Conservation (phyloP, 2,113 vertebrate species). For the Nanorana parkeri region DNA sequence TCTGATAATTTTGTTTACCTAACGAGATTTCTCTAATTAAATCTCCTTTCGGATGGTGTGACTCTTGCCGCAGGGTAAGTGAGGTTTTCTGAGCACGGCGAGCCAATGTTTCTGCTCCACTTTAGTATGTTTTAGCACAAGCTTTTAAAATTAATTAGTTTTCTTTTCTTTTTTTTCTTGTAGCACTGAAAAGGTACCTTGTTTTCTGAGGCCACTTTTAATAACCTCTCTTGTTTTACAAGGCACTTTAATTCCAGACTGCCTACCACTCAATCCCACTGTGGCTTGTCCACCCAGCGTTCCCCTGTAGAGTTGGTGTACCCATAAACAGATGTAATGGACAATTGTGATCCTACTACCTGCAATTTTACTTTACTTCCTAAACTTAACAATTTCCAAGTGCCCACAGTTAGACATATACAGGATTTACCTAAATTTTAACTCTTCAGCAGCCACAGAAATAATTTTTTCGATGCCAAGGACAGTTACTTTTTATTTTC, state of each 20-base stretch:
- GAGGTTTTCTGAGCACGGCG: constrained; percentile 80
- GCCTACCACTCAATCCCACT: constrained; percentile 39
- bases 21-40: constrained; percentile 99
- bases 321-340: constrained; percentile 38
- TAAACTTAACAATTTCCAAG: background rate
- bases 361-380: constrained; percentile 3
- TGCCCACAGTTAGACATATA: background rate
- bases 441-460: too few species aligned
- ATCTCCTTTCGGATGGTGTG: constrained; percentile 90
- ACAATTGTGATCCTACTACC: constrained; percentile 22
- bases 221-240: constrained; percentile 49
- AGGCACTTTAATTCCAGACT: constrained; percentile 42
- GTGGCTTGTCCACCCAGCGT: background rate
- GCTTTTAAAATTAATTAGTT: constrained; percentile 62
- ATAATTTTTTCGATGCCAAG: too few species aligned
- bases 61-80: constrained; percentile 80
- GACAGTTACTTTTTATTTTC: too few species aligned
- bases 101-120: constrained; percentile 80
- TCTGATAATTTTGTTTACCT: constrained; percentile 97
- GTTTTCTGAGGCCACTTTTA: constrained; percentile 40
- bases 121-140: constrained; percentile 52
- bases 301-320: constrained; percentile 25
- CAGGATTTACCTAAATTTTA: too few species aligned
- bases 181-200: constrained; percentile 51
- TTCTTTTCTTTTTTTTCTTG: constrained; percentile 47